These are phyloP conservation scores for Ormyrus pomaceus DNA, from an alignment of 2,888 invertebrate species.

Conservation along the genomic window DNA sequence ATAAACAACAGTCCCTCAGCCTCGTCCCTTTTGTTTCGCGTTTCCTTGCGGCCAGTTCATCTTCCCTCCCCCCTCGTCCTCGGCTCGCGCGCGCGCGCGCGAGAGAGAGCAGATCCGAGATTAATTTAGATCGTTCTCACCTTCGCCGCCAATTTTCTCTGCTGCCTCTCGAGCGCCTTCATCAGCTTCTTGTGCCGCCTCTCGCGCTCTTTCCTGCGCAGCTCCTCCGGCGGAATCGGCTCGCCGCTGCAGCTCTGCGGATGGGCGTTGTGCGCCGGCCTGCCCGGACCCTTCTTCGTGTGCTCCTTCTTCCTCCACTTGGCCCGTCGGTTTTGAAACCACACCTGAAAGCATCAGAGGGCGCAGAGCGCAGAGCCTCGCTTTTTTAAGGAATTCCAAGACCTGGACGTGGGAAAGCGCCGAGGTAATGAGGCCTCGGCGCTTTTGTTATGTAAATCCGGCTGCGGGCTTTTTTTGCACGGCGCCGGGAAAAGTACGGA, in stretches of 20 bases:
- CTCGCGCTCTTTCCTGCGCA: slow-evolving; percentile 90
- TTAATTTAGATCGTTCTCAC: slow-evolving; percentile 62
- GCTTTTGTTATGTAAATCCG: no score
- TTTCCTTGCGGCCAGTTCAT: not conserved
- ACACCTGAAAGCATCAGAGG: slow-evolving; percentile 85
- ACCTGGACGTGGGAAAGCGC: not conserved
- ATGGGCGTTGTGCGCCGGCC: slow-evolving; percentile 98
- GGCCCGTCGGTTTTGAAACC: slow-evolving; percentile 99
- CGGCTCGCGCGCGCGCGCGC: not conserved
- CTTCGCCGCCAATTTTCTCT: slow-evolving; percentile 92
- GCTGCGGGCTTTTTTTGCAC: no score
- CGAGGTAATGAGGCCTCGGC: no score
- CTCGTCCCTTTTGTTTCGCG: slow-evolving; percentile 31
- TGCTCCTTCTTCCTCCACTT: slow-evolving; percentile 99
- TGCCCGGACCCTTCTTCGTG: slow-evolving; percentile 98
- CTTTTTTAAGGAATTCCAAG: slow-evolving; percentile 14
- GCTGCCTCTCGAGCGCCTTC: slow-evolving; percentile 94
- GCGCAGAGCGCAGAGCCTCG: not conserved
- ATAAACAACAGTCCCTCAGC: no score
- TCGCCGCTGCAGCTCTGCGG: slow-evolving; percentile 98
- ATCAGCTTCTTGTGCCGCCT: slow-evolving; percentile 93
- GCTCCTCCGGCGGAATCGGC: slow-evolving; percentile 94
- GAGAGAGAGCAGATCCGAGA: slow-evolving; percentile 24
- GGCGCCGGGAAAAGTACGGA: no score
- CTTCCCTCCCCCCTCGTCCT: not conserved